phyloP scores from a whole-genome alignment of 2,888 invertebrate species.

The Himalopsyche kuldschensis region DNA sequence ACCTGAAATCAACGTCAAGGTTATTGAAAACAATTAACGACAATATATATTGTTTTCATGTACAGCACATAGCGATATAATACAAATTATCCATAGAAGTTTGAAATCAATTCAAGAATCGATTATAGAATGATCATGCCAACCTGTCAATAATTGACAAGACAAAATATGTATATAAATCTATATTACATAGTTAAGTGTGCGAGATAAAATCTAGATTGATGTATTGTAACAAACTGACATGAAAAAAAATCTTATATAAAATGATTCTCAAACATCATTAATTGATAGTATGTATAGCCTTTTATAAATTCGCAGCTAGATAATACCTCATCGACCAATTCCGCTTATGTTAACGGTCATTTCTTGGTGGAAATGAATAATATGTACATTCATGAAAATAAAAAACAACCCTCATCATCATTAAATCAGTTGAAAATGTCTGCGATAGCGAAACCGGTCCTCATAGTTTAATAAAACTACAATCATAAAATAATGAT shows the following conservation, averaged over 20 bases:
- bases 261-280: not conserved
- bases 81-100: not conserved
- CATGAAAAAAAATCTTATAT: conserved; percentile 1
- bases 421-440: too few relatives aligned
- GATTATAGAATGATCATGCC: not conserved
- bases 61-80: not conserved
- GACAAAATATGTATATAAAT: not conserved
- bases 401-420: too few relatives aligned
- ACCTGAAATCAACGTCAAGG: not conserved
- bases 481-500: too few relatives aligned
- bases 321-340: too few relatives aligned
- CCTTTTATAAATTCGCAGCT: too few relatives aligned
- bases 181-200: not conserved
- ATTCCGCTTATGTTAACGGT: too few relatives aligned
- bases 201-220: conserved; percentile 24
- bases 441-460: too few relatives aligned
- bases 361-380: too few relatives aligned
- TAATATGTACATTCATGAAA: too few relatives aligned
- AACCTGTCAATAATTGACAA: not conserved
- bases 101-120: not conserved
- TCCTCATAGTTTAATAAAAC: too few relatives aligned
- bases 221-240: conserved; percentile 30
- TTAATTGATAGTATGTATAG: too few relatives aligned
- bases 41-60: not conserved
- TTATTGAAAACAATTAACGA: not conserved